Base-by-base conservation (phyloP, 2,888 invertebrate species). In the Drosophila niveifrons region DNA sequence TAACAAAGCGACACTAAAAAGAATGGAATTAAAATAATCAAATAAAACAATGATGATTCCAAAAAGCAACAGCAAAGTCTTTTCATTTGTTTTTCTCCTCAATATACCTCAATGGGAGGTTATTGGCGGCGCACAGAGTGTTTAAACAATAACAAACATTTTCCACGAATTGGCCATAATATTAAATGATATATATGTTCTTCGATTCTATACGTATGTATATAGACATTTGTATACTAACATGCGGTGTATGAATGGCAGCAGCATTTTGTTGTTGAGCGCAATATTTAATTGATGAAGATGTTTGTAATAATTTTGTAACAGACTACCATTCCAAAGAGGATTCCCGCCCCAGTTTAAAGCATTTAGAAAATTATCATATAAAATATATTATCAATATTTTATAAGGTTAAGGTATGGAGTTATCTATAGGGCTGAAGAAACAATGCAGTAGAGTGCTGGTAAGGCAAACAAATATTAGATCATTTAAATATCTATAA, bases 1-100 rank as follows among this genome's bases (percentile, higher is more conserved):
- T 87, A 83, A 77, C 68, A 75, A 68, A 67, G 55, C 67, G 66
- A 83, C 81, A 76, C 76, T 81, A 72, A 86, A 78, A 78, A 67
- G 70, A 86, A 75, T 81, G 87, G 82, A 83, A 86, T 73, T 86
- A 50, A 86, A 76, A 69, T 83, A 82, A 83, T 86, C 87, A 83
- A 82, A 83, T 83, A 83, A 82, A 82, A 68, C 63, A 65, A 77
- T 71, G 65, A 81, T 78, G 71, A 84, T 79, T 87, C 82, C 84
- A 70, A 72, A 73, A 71, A 59, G 11, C 48, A 53, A 31, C n/a
- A 18, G 4, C n/a, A 13, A 13, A 10, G 11, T 52, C 8, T 47
- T 63, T 61, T 56, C 52, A 23, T 1, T 11, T 47, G 57, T 53
- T 56, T 53, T 18, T 2, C 9, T 46, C 9, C 29, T 28, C 3